phyloP scores from a whole-genome alignment of 2,888 invertebrate genomes.

The Cantharis lateralis region DNA sequence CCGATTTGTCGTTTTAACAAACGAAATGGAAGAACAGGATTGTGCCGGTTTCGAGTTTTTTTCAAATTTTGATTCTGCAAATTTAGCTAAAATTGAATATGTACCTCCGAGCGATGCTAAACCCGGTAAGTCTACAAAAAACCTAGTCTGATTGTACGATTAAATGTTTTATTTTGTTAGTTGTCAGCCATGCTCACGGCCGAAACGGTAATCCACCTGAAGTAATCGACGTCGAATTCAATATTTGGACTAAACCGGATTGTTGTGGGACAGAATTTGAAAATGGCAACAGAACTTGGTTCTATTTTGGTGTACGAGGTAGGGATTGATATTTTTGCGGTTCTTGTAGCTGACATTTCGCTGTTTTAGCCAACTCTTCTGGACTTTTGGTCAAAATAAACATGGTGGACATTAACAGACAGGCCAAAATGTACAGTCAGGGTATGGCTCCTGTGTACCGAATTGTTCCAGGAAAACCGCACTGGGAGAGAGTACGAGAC shows the following conservation, averaged over 20 bases:
- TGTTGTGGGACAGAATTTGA: slow-evolving; percentile 86
- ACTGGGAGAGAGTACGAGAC: slow-evolving; percentile 85
- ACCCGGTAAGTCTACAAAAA: slow-evolving; percentile 57
- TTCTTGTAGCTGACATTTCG: background rate
- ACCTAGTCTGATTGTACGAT: background rate
- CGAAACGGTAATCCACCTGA: slow-evolving; percentile 49
- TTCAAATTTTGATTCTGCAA: slow-evolving; percentile 90
- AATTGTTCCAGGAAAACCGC: slow-evolving; percentile 73
- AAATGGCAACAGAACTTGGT: slow-evolving; percentile 91
- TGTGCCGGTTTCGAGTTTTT: slow-evolving; percentile 81
- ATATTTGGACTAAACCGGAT: slow-evolving; percentile 89
- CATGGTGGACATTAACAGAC: slow-evolving; percentile 85
- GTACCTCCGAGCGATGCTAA: slow-evolving; percentile 62
- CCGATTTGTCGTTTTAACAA: slow-evolving; percentile 1
- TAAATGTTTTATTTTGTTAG: background rate
- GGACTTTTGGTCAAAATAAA: slow-evolving; percentile 73
- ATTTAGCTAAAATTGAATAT: slow-evolving; percentile 81
- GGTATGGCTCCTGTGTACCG: slow-evolving; percentile 86
- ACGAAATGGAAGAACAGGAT: slow-evolving; percentile 55
- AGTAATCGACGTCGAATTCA: slow-evolving; percentile 77
- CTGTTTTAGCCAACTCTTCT: slow-evolving; percentile 56
- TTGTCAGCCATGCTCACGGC: background rate
- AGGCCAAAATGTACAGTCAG: slow-evolving; percentile 88
- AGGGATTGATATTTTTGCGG: slow-evolving; percentile 32
- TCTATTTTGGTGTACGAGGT: slow-evolving; percentile 81